Base-by-base conservation (phyloP, 2,797 vertebrate genomes). In the Sitta carolinensis region DNA sequence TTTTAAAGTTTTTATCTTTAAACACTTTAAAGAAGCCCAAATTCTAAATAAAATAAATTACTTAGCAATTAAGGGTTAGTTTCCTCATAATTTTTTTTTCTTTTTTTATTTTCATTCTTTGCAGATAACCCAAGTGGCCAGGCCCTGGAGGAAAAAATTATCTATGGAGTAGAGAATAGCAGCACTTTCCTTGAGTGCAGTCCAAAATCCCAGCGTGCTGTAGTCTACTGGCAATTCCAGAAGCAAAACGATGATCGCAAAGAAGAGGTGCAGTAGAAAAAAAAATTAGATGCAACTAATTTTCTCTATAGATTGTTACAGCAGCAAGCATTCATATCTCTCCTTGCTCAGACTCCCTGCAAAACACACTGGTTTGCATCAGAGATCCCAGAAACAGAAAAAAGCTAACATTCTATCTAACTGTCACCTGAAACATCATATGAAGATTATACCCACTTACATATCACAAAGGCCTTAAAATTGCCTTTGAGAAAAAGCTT, bases 81-180 rank as follows among this genome's bases (percentile, higher is more conserved):
- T 16, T 83, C 17, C 7, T 52, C 13, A 22, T 52, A 61, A 52
- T 73, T 73, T 27, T 55, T 21, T 64, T 48, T 59, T 1, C 45
- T 47, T 2, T 2, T 16, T 67, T 73, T 54, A 68, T 32, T 38
- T 63, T 59, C n/a, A 63, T 96, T 14, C 23, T 22, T 89, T 55
- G n/a, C 89, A 99, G 99, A 99, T 96, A 98, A 99, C 78, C 98
- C 98, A 84, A 98, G 95, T 29, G 98, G 98, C 30, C 98, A 98
- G 26, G 98, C 97, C 29, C 93, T 99, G 74, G 97, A 98, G 92
- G 98, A 99, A 93, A 99, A 98, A 97, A 98, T 98, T 22, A 98
- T 99, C 91, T 99, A 99, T 36, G 99, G 99, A 15, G 99, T 99
- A 94, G 99, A 99, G 96, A 99, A 99, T 88, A 99, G 99, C 98